These are phyloP conservation scores for Pyrocoelia pectoralis DNA, from an alignment of 2,888 invertebrate genomes.

Conservation along the genomic window DNA sequence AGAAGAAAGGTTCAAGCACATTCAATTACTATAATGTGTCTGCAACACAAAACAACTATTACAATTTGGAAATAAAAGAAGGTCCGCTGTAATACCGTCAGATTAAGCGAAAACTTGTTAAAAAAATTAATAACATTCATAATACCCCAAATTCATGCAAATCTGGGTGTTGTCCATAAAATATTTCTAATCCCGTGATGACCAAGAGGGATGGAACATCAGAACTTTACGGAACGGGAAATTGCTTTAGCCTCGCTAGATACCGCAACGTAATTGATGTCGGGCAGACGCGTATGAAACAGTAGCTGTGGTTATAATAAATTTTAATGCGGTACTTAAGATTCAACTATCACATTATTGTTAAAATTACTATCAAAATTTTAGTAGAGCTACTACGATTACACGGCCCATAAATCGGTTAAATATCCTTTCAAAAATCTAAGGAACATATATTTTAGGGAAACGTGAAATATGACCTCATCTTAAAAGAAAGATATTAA, in stretches of 20 bases:
- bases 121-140: neutral
- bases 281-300: conserved; percentile 27
- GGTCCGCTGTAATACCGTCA: too few relatives aligned
- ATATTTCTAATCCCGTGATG: conserved; percentile 26
- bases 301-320: conserved; percentile 28
- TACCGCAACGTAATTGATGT: conserved; percentile 30
- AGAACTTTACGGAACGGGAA: conserved; percentile 18
- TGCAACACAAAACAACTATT: too few relatives aligned
- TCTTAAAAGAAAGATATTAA: too few relatives aligned
- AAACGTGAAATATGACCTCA: neutral
- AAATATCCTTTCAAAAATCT: neutral
- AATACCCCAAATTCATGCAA: neutral
- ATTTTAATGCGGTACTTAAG: conserved; percentile 19
- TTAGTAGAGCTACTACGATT: neutral
- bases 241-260: conserved; percentile 25
- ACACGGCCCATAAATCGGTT: neutral
- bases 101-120: too few relatives aligned
- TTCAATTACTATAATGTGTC: too few relatives aligned
- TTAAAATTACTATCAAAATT: conserved; percentile 8
- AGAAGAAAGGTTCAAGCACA: too few relatives aligned
- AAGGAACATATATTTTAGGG: neutral
- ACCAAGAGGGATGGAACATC: conserved; percentile 20
- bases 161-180: conserved; percentile 17
- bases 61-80: too few relatives aligned
- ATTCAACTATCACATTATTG: conserved; percentile 4